phyloP scores from a whole-genome alignment of 2,888 invertebrate species.

The Lordiphosa fenestrarum region DNA sequence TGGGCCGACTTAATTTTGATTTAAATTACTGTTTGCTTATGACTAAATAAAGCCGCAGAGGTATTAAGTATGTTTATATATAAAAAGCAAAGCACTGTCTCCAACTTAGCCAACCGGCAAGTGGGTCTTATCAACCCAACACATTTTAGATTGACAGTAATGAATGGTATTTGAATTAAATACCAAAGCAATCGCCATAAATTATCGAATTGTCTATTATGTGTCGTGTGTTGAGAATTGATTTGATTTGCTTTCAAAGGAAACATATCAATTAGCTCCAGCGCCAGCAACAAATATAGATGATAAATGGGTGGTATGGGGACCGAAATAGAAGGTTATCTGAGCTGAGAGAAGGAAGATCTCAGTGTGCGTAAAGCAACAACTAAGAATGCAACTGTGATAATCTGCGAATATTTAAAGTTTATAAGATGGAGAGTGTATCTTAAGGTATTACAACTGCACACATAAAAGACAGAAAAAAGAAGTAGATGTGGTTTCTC shows the following conservation, averaged over 20 bases:
- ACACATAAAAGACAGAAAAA: too few relatives aligned
- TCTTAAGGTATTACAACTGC: too few relatives aligned
- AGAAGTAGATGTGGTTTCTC: too few relatives aligned
- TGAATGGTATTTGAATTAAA: conserved; percentile 40
- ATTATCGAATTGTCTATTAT: conserved; percentile 59
- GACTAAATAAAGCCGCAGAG: conserved; percentile 29
- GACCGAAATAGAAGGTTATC: conserved; percentile 4
- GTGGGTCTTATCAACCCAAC: conserved; percentile 17
- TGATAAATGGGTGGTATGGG: conserved; percentile 4
- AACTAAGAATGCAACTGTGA: too few relatives aligned
- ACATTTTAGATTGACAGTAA: conserved; percentile 55
- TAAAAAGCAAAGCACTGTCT: conserved; percentile 4
- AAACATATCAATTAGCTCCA: background rate
- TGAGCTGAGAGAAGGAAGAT: background rate
- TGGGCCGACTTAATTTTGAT: conserved; percentile 59
- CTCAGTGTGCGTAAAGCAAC: too few relatives aligned
- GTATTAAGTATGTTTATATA: conserved; percentile 19
- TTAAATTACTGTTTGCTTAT: conserved; percentile 62
- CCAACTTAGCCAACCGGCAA: conserved; percentile 1
- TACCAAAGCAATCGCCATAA: conserved; percentile 29
- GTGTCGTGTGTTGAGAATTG: conserved; percentile 38
- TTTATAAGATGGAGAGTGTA: too few relatives aligned
- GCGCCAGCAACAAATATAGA: conserved; percentile 17
- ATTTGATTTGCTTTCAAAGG: conserved; percentile 31
- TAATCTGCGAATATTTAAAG: too few relatives aligned